Base-by-base conservation (phyloP, 1,140 invertebrate genomes). In the Pachyrhynchus sulphureomaculatus region DNA sequence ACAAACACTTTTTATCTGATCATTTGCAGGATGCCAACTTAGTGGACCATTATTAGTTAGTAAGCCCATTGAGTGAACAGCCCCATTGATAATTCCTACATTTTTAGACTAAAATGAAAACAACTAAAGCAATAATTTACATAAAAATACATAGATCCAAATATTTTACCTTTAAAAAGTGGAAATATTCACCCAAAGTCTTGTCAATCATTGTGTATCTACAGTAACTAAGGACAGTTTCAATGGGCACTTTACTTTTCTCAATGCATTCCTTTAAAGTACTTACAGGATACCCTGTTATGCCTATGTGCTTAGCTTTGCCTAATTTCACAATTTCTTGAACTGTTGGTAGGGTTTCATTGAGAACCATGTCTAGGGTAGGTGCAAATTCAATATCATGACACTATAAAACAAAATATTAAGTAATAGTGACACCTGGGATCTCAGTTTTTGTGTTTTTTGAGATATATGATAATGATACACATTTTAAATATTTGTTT, bases 301-400 rank as follows among this genome's bases (percentile, higher is more conserved):
- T 81, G 0, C 93, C 94, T 63, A 98, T 93, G 72, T 83, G 88
- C 61, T 80, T 84, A 0, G 88, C 89, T 77, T 93, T 95, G 15
- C 91, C 91, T 36, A 86, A 80, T 10, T 84, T 79, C 12, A 89
- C 86, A 12, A 91, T 79, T 69, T 84, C 82, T 60, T 90, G 84
- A 13, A 96, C 72, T 8, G 87, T 85, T 20, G 93, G 93, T 29
- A 97, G 70, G 0, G 93, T 95, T 80, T 96, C 91, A 24, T 91
- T 89, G 2, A 95, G 65, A 5, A 98, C 82, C 24, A 91, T 79
- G 24, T 93, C 86, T 2, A 88, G 72, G 57, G 82, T 84, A n/a
- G 86, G 82, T 1, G 90, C 89, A 77, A 95, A 97, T 73, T 96
- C 94, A 42, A 93, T 81, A 72, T 98, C 95, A 71, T 97, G 94